A percentile compares a stretch with the other conserved stretches of the same genome.
phyloP scores from a whole-genome alignment of 64 coral and sea anemone genomes.

The Platygyra sinensis region DNA sequence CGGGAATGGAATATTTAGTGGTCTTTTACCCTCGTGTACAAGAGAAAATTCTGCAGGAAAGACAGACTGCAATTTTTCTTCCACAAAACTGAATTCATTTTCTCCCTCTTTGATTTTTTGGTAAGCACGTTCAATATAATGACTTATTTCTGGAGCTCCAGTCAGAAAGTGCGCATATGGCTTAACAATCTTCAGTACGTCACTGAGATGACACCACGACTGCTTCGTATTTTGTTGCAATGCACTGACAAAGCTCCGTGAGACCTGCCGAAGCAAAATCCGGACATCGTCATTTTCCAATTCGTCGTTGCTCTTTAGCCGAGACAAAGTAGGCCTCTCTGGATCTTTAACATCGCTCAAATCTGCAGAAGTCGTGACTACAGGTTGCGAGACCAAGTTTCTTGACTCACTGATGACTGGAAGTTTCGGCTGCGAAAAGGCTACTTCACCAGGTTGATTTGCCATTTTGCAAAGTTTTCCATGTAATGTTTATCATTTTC shows the following conservation, averaged over 20 bases:
- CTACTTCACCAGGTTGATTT: conserved; percentile 12
- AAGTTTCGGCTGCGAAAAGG: conserved; percentile 71
- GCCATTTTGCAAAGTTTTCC: conserved; percentile 50
- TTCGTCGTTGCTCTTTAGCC: conserved; percentile 26
- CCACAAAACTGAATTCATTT: conserved; percentile 37
- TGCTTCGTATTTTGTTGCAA: conserved; percentile 71
- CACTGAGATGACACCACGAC: conserved; percentile 78
- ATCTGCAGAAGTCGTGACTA: background rate
- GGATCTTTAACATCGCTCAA: conserved; percentile 10
- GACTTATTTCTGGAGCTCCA: conserved; percentile 63
- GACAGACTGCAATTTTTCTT: conserved; percentile 39
- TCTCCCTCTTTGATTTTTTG: conserved; percentile 46
- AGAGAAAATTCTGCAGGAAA: conserved; percentile 64
- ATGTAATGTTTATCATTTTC: background rate
- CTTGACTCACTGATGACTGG: conserved; percentile 76
- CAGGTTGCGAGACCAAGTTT: conserved; percentile 65
- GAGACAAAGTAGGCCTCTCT: conserved; percentile 19
- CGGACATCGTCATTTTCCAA: conserved; percentile 47
- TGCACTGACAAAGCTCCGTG: conserved; percentile 69
- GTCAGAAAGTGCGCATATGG: conserved; percentile 79
- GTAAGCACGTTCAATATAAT: conserved; percentile 86
- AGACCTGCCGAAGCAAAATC: conserved; percentile 68
- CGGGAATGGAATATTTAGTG: conserved; percentile 17
- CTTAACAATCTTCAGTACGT: conserved; percentile 73
- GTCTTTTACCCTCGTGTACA: background rate